phyloP scores from a whole-genome alignment of 2,113 vertebrate species.

The Rhizomys pruinosus region DNA sequence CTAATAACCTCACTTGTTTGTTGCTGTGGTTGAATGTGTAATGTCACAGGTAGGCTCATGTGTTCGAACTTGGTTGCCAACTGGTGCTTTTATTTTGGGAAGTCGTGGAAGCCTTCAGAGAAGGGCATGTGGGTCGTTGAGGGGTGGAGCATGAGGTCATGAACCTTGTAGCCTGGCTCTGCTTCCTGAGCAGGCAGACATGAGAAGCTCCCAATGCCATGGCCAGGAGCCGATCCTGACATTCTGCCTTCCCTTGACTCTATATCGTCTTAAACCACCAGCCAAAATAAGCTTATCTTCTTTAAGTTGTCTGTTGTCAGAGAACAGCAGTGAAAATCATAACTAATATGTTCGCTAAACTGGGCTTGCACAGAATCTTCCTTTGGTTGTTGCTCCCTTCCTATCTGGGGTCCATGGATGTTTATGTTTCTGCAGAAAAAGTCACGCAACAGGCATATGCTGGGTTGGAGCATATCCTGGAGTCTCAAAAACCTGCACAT shows the following conservation, averaged over 20 bases:
- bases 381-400: neutral
- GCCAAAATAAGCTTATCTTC: neutral
- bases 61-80: neutral
- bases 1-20: neutral
- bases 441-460: neutral
- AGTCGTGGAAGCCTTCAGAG: neutral
- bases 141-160: too few species aligned
- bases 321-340: neutral
- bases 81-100: neutral
- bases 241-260: neutral
- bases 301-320: neutral
- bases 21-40: neutral
- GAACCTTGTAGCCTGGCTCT: too few species aligned
- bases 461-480: neutral
- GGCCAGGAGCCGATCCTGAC: neutral
- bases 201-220: neutral
- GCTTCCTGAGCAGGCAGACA: neutral
- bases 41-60: neutral
- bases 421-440: neutral
- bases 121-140: neutral
- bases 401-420: neutral
- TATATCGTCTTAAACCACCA: neutral
- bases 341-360: neutral
- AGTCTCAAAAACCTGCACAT: neutral
- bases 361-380: neutral